Percentiles rank a stretch among this genome's conserved stretches.
Evolutionary conservation across 2,113 vertebrate genomes (phyloP).

Genomic region (Lepus americanus): DNA sequence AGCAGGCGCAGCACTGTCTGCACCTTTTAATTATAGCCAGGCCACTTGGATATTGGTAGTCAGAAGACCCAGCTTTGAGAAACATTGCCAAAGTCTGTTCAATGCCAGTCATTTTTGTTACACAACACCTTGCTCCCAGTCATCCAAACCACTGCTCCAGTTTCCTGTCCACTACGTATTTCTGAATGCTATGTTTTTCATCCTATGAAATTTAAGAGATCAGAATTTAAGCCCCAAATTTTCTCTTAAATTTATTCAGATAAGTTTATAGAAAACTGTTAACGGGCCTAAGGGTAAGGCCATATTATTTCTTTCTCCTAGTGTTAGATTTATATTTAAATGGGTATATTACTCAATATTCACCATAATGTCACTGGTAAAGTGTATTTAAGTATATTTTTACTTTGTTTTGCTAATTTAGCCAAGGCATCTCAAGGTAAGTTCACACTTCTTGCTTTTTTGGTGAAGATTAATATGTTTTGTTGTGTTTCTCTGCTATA

Average conservation of each 20-base stretch:
- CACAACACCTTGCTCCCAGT: neutral
- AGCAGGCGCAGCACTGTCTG: neutral
- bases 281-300: neutral
- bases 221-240: constrained; percentile 40
- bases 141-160: neutral
- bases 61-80: neutral
- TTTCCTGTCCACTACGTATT: neutral
- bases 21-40: neutral
- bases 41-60: fast-evolving
- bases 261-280: neutral
- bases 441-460: constrained; percentile 62
- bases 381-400: constrained; percentile 70
- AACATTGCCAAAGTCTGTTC: neutral
- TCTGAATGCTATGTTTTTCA: neutral
- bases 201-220: neutral
- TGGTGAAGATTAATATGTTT: constrained; percentile 69
- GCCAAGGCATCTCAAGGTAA: constrained; percentile 65
- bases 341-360: constrained; percentile 32
- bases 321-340: constrained; percentile 65
- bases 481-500: constrained; percentile 49
- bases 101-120: neutral
- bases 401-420: constrained; percentile 76
- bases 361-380: constrained; percentile 56
- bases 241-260: constrained; percentile 54
- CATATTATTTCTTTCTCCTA: neutral